Conservation (phyloP, 2,797 vertebrate species). For the Phyllotis vaccarum region DNA sequence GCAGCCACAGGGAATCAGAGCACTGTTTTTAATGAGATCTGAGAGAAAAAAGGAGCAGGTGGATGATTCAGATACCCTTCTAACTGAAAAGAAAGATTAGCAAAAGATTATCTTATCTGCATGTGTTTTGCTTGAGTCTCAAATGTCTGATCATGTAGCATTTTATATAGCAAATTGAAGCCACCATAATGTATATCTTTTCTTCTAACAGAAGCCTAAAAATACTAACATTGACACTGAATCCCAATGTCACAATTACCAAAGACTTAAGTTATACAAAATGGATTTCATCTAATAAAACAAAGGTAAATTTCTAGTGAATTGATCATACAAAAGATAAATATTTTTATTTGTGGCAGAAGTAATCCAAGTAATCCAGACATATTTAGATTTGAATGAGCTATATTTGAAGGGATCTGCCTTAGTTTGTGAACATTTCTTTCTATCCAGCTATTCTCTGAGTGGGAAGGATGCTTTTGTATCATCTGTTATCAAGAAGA, state of each 20-base stretch:
- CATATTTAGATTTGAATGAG: not conserved
- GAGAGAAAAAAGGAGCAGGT: not conserved
- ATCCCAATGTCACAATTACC: not conserved
- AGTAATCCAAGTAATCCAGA: not conserved
- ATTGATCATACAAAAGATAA: slow-evolving; percentile 30
- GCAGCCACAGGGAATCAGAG: not conserved
- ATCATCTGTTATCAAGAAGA: slow-evolving; percentile 56
- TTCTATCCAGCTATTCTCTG: not conserved
- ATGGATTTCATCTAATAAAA: slow-evolving; percentile 43
- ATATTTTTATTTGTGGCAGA: slow-evolving; percentile 38
- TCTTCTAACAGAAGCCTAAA: slow-evolving; percentile 52
- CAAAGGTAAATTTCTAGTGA: slow-evolving; percentile 18
- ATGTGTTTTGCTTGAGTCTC: slow-evolving; percentile 22
- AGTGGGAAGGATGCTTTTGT: slow-evolving; percentile 49
- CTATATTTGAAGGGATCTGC: slow-evolving; percentile 48
- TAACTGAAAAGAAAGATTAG: not conserved
- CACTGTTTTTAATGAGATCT: not conserved
- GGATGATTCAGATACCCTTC: slow-evolving; percentile 19
- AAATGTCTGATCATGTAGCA: slow-evolving; percentile 39
- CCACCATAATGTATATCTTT: not conserved
- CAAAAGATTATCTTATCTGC: slow-evolving; percentile 47
- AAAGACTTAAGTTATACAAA: slow-evolving; percentile 43
- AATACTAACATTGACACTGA: not conserved
- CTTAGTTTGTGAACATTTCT: not conserved
- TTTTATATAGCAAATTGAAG: slow-evolving; percentile 41